phyloP scores from a whole-genome alignment of 35 echinoderm and acorn worm species.

The Amphiura filiformis region DNA sequence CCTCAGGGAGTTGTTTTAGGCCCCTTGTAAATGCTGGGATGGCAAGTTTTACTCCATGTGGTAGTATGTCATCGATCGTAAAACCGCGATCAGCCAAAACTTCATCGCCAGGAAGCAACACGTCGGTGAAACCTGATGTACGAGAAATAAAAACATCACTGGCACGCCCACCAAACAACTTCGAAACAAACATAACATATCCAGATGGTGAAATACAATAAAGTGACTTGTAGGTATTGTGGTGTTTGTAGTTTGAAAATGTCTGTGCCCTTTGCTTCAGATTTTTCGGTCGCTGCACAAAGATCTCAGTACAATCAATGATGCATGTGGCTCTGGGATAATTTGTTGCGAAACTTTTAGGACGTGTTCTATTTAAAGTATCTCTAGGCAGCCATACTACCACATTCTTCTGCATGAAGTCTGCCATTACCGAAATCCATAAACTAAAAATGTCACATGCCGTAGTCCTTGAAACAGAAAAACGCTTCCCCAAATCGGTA shows the following conservation, averaged over 20 bases:
- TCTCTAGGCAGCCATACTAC: constrained; percentile 35
- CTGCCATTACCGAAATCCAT: constrained; percentile 40
- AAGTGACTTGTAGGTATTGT: constrained; percentile 42
- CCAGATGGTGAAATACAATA: constrained; percentile 34
- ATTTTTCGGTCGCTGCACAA: constrained; percentile 35
- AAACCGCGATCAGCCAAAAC: constrained; percentile 33
- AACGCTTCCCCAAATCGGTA: not conserved
- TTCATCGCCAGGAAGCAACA: constrained; percentile 34
- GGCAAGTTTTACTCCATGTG: constrained; percentile 29
- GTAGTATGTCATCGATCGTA: constrained; percentile 42
- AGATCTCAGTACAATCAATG: constrained; percentile 50
- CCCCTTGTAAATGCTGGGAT: constrained; percentile 41
- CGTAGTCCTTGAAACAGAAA: constrained; percentile 22
- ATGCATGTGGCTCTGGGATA: constrained; percentile 39
- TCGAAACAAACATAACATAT: constrained; percentile 21
- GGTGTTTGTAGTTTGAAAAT: constrained; percentile 34
- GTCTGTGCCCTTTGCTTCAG: constrained; percentile 28
- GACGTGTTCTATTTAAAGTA: constrained; percentile 25
- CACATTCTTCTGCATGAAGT: constrained; percentile 32
- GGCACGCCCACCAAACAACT: constrained; percentile 41
- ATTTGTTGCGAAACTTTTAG: not conserved
- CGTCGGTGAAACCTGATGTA: constrained; percentile 19
- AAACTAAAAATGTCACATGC: constrained; percentile 28
- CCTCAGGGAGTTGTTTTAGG: constrained; percentile 34
- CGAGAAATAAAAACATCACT: constrained; percentile 36